Conservation (phyloP, 2,113 vertebrate species). For the Chloroceryle aenea region DNA sequence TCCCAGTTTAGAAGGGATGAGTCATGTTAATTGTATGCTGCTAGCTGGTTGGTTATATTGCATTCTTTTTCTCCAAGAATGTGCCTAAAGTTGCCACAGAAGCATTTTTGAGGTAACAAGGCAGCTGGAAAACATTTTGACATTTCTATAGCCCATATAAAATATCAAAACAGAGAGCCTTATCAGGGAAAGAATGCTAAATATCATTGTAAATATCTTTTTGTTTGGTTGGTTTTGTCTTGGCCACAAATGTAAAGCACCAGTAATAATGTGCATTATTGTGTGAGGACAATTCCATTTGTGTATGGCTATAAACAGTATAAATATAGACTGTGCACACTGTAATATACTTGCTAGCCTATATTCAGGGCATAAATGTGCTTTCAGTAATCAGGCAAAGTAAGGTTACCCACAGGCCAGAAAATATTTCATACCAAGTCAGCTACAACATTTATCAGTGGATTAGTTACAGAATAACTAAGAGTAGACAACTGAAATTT, state of each 20-base stretch:
- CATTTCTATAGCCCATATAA: constrained; percentile 25
- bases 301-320: not conserved
- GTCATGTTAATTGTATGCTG: constrained; percentile 3
- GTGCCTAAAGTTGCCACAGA: constrained; percentile 2
- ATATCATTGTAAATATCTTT: not conserved
- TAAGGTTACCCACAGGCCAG: not conserved
- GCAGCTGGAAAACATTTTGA: not conserved
- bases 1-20: not conserved
- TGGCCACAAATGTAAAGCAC: not conserved
- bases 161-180: not conserved
- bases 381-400: not conserved
- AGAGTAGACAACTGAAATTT: not conserved
- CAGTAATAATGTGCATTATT: not conserved
- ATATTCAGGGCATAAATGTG: not conserved
- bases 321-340: not conserved
- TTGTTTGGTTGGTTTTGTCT: not conserved
- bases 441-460: not conserved
- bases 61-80: constrained; percentile 21
- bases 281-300: not conserved
- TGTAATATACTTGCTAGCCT: not conserved
- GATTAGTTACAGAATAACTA: not conserved
- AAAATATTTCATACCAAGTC: not conserved
- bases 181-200: not conserved
- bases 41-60: not conserved
- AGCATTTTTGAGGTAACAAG: constrained; percentile 23